Base-by-base conservation (phyloP, 1,140 invertebrate species). In the Drosophila willistoni region DNA sequence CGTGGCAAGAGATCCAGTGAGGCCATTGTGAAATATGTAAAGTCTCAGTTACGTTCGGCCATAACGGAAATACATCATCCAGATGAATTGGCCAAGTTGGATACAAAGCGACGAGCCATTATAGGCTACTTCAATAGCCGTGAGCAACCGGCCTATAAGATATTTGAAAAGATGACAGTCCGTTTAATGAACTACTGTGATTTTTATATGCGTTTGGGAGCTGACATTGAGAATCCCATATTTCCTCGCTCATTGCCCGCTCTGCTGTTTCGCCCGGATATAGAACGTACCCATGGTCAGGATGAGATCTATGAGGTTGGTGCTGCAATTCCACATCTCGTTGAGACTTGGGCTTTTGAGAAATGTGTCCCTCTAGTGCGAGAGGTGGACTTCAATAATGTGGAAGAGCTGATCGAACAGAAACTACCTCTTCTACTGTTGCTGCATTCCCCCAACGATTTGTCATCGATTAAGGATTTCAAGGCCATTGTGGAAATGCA, bases 381-480 rank as follows among this genome's bases (percentile, higher is more conserved):
- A 6, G 71, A 70, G n/a, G 66, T 85, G 7, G 54, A 85, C 7
- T 85, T 85, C 5, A 14, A 7, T 6, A 81, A 77, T 29, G 81
- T 81, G 25, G 81, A 85, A 64, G 83, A 82, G 56, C 34, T 87
- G 7, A 87, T 87, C 12, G 83, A 87, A 14, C 29, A 87, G 39
- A 12, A 71, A 13, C 9, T 80, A 10, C 83, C 82, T 1, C 44
- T 86, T 1, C 22, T 82, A 7, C 54, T 82, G 39, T 76, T 87
- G 7, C 77, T 82, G 7, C 60, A 87, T 42, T 3, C 39, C 1
- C 62, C 72, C n/a, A n/a, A 41, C 1, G 79, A 87, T 13, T 22
- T 67, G 13, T 9, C 2, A 1, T 42, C 79, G 0, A 47, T 80
- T 0, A 77, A 77, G 51, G 73, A 82, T 13, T 87, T 77, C 51